These are phyloP conservation scores for Accipiter cooperii DNA, from an alignment of 2,113 vertebrate genomes.

Conservation along the genomic window DNA sequence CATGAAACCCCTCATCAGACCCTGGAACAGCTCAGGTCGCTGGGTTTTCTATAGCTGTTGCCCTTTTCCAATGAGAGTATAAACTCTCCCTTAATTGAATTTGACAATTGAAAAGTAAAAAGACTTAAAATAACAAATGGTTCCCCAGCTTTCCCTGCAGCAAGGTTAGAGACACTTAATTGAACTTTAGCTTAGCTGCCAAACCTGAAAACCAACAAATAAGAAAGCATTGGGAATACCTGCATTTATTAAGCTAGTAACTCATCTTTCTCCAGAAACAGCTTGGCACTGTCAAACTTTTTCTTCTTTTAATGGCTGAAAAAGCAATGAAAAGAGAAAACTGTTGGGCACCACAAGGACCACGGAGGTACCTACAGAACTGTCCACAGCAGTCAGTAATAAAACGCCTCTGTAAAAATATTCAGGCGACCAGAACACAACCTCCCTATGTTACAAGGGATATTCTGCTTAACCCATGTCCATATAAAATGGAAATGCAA, in stretches of 20 bases:
- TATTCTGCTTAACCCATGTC: not conserved
- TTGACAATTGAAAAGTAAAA: conserved; percentile 63
- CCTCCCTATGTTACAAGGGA: not conserved
- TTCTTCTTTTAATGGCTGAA: not conserved
- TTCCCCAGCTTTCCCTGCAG: conserved; percentile 48
- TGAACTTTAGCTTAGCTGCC: conserved; percentile 37
- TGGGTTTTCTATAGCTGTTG: not conserved
- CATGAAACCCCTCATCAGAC: conserved; percentile 22
- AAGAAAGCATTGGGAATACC: not conserved
- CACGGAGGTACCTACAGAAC: not conserved
- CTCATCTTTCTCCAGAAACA: not conserved
- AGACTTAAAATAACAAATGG: conserved; percentile 63
- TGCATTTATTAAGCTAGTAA: not conserved
- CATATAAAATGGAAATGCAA: not conserved
- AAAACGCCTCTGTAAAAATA: not conserved
- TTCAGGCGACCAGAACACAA: not conserved
- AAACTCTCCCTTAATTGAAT: conserved; percentile 52
- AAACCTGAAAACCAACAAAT: conserved; percentile 7
- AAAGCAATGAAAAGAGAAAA: not conserved
- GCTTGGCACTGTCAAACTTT: not conserved
- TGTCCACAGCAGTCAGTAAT: not conserved
- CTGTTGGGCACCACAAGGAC: not conserved
- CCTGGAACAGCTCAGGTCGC: not conserved
- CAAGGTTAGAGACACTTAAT: conserved; percentile 37
- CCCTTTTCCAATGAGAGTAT: conserved; percentile 1